Evolutionary conservation across 1,140 invertebrate species (phyloP).

Genomic region (Littorina saxatilis): DNA sequence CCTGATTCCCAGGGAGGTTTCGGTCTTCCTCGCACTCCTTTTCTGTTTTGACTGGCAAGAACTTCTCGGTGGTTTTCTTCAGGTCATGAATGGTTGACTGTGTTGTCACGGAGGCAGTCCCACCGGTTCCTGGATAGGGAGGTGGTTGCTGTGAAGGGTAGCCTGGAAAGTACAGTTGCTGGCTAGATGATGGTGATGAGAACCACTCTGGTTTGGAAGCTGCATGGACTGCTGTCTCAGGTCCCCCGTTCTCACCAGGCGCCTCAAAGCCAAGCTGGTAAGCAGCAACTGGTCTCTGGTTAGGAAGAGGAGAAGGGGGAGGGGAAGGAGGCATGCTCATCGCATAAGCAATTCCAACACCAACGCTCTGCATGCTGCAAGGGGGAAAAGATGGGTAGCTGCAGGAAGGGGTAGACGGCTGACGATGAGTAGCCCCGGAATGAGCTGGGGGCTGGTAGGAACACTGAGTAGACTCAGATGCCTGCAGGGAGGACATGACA

Average conservation of each 20-base stretch:
- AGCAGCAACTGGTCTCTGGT: neutral
- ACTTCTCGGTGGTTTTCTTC: constrained; percentile 27
- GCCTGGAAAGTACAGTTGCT: neutral
- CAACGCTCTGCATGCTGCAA: too few relatives aligned
- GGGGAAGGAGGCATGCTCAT: constrained; percentile 53
- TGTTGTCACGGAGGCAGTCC: neutral
- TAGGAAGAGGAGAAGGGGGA: constrained; percentile 45
- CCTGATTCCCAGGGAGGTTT: neutral
- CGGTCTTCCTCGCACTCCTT: neutral
- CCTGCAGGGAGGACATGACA: neutral
- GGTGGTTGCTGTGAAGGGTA: neutral
- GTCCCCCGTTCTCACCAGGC: neutral
- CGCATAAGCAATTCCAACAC: neutral
- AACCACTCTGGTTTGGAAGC: neutral
- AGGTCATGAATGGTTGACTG: constrained; percentile 19
- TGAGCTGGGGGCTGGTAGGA: too few relatives aligned
- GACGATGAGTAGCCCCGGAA: too few relatives aligned
- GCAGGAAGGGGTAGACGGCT: too few relatives aligned
- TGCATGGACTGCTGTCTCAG: too few relatives aligned
- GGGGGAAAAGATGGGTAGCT: too few relatives aligned
- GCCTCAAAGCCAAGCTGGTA: neutral
- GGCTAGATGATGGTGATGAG: too few relatives aligned
- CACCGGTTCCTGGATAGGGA: neutral
- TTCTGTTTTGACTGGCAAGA: constrained; percentile 32
- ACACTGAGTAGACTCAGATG: neutral